Evolutionary conservation across 2,113 vertebrate species (phyloP).

Genomic region (Saguinus imperator): DNA sequence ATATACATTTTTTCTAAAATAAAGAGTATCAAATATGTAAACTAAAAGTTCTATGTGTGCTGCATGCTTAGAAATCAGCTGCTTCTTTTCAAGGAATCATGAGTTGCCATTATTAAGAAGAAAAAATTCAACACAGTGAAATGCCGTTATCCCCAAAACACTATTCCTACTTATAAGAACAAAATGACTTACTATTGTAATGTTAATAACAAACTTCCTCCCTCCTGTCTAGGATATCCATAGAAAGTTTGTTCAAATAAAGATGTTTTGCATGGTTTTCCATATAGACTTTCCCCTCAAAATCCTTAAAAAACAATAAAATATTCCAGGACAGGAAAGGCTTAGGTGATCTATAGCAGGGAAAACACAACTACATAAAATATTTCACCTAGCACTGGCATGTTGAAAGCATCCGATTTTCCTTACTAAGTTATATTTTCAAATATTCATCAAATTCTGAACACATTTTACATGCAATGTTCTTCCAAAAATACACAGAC

Average conservation of each 20-base stretch:
- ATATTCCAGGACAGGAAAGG: background rate
- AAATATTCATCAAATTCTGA: constrained; percentile 22
- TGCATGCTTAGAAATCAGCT: background rate
- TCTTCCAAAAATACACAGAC: background rate
- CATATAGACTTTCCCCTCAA: background rate
- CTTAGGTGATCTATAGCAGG: background rate
- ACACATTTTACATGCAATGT: background rate
- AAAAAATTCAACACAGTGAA: constrained; percentile 18
- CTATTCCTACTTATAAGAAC: background rate
- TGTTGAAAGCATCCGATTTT: background rate
- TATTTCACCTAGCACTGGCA: background rate
- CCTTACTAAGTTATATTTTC: constrained; percentile 41
- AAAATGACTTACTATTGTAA: background rate
- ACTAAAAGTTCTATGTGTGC: background rate
- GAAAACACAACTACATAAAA: background rate
- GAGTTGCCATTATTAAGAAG: background rate
- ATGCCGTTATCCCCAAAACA: background rate
- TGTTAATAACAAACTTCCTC: background rate
- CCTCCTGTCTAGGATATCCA: background rate
- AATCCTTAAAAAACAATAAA: background rate
- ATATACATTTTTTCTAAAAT: background rate
- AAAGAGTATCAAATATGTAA: background rate
- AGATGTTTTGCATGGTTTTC: background rate
- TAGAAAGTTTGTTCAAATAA: background rate
- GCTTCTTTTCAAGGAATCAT: background rate